phyloP scores from a whole-genome alignment of 2,888 invertebrate genomes.

The Alitta virens region DNA sequence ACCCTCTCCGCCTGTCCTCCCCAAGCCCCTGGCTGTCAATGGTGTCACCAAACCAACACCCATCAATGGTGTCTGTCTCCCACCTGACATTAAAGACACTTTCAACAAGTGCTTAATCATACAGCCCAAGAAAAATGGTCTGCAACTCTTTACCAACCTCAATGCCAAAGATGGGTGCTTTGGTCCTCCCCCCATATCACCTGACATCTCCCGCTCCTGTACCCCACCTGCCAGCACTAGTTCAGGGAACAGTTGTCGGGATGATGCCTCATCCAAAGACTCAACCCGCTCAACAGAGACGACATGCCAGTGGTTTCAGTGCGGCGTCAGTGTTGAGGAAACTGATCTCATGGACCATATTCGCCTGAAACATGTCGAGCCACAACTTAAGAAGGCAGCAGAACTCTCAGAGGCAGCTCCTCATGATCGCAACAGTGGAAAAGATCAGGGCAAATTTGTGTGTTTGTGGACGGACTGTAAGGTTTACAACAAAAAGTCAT shows the following conservation, averaged over 20 bases:
- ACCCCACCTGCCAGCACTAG: slow-evolving; percentile 8
- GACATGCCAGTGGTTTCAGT: slow-evolving; percentile 52
- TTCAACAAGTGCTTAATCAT: no score
- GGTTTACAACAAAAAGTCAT: slow-evolving; percentile 87
- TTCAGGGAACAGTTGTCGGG: not conserved
- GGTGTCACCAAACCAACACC: no score
- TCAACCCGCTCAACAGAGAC: not conserved
- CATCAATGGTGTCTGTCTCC: no score
- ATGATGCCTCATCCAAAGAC: not conserved
- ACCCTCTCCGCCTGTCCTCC: no score
- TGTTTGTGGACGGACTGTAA: slow-evolving; percentile 94
- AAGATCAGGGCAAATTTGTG: slow-evolving; percentile 46
- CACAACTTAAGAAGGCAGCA: slow-evolving; percentile 61
- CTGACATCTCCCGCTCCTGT: slow-evolving; percentile 15
- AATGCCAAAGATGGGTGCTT: not conserved
- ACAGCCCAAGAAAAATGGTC: no score
- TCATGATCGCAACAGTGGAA: not conserved
- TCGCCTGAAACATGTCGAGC: slow-evolving; percentile 46
- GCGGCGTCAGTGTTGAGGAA: slow-evolving; percentile 38
- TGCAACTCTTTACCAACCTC: no score
- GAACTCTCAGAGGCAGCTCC: not conserved
- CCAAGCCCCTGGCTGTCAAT: no score
- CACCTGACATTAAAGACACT: no score
- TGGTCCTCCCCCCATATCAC: slow-evolving; percentile 9
- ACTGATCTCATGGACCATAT: slow-evolving; percentile 47